Percentiles rank a stretch among this genome's conserved stretches.
phyloP scores from a whole-genome alignment of 2,113 vertebrate genomes.

The Chloroceryle aenea region DNA sequence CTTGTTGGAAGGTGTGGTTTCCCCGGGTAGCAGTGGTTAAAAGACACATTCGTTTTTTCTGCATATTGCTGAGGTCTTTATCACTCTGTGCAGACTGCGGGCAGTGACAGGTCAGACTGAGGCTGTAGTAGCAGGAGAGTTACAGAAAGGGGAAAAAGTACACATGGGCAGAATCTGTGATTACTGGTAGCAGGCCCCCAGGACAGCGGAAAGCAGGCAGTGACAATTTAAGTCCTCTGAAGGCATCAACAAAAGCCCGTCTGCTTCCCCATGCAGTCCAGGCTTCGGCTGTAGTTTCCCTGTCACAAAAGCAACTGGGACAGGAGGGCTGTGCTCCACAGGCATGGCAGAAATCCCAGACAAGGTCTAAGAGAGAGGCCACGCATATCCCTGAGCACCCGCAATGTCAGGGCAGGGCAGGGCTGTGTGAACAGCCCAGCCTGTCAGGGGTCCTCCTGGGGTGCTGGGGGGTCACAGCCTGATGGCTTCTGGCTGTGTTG shows the following conservation, averaged over 20 bases:
- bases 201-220: neutral
- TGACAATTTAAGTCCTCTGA: neutral
- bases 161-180: fast-evolving
- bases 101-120: neutral
- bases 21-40: neutral
- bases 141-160: neutral
- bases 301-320: neutral
- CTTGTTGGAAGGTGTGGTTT: neutral
- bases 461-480: neutral
- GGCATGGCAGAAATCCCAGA: slow-evolving; percentile 29
- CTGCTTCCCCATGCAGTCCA: neutral
- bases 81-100: neutral
- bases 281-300: neutral
- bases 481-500: fast-evolving
- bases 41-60: neutral
- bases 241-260: neutral
- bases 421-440: neutral
- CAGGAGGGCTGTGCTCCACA: neutral
- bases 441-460: neutral
- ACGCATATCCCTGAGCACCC: neutral
- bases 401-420: neutral
- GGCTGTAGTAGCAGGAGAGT: neutral
- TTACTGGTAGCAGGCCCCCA: neutral
- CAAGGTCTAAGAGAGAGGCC: neutral
- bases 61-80: neutral